phyloP scores from a whole-genome alignment of 2,113 vertebrate species.

The Micromys minutus region DNA sequence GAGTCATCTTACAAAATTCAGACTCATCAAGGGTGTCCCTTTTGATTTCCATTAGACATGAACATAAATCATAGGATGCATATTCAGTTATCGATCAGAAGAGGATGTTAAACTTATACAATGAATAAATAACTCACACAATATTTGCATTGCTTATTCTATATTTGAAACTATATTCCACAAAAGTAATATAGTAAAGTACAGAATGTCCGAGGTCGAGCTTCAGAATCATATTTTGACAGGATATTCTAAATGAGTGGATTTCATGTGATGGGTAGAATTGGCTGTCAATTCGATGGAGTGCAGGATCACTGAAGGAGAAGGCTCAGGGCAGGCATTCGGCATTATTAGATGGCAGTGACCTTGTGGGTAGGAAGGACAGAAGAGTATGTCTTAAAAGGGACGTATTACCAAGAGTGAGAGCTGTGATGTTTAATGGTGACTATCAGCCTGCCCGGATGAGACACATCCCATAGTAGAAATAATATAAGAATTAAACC shows the following conservation, averaged over 20 bases:
- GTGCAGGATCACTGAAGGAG: background rate
- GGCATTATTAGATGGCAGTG: background rate
- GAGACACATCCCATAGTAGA: background rate
- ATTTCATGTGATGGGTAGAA: background rate
- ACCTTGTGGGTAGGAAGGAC: background rate
- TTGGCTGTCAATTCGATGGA: background rate
- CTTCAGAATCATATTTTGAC: background rate
- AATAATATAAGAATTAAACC: background rate
- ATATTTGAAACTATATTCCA: background rate
- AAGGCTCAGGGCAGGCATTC: background rate
- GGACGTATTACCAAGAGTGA: background rate
- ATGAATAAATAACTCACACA: slow-evolving; percentile 6
- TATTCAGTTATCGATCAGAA: background rate
- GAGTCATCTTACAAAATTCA: slow-evolving; percentile 13
- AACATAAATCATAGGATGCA: background rate
- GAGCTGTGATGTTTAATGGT: background rate
- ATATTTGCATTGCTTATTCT: background rate
- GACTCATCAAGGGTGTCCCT: background rate
- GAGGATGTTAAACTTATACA: background rate
- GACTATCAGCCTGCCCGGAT: background rate
- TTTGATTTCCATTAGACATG: background rate
- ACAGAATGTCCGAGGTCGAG: background rate
- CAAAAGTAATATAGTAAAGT: background rate
- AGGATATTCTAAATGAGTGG: background rate
- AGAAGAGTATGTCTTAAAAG: no score